A percentile compares a stretch with the other conserved stretches of the same genome.
Conservation (phyloP, 2,888 invertebrate species). For the Acleris literana region DNA sequence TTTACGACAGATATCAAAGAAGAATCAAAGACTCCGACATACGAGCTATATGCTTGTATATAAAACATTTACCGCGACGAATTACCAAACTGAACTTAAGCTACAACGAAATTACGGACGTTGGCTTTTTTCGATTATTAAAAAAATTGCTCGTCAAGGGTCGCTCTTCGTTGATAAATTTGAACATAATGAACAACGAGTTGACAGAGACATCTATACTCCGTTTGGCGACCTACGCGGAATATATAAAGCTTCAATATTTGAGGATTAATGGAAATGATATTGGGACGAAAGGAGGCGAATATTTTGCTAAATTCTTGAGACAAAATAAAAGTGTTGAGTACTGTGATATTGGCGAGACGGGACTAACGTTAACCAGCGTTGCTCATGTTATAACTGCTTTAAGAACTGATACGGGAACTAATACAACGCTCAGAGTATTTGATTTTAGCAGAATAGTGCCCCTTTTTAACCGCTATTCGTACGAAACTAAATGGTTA, state of each 20-base stretch:
- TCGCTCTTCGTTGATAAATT: slow-evolving; percentile 73
- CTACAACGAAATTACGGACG: slow-evolving; percentile 83
- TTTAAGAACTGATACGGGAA: slow-evolving; percentile 67
- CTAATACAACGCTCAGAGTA: slow-evolving; percentile 62
- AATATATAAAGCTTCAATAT: slow-evolving; percentile 71
- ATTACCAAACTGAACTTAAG: slow-evolving; percentile 80
- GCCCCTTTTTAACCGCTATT: slow-evolving; percentile 67
- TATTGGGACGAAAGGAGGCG: slow-evolving; percentile 80
- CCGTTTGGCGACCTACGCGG: slow-evolving; percentile 62
- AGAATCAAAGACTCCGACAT: slow-evolving; percentile 79
- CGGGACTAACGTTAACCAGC: slow-evolving; percentile 81
- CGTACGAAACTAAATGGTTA: slow-evolving; percentile 74
- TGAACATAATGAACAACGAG: slow-evolving; percentile 84
- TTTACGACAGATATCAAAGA: slow-evolving; percentile 68
- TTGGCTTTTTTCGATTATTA: slow-evolving; percentile 70
- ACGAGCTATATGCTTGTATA: slow-evolving; percentile 73
- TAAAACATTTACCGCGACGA: slow-evolving; percentile 65
- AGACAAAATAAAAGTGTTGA: slow-evolving; percentile 70
- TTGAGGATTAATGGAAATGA: slow-evolving; percentile 84
- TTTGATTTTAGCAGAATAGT: slow-evolving; percentile 69
- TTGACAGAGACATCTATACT: slow-evolving; percentile 71
- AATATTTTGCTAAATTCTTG: slow-evolving; percentile 77
- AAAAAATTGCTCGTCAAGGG: slow-evolving; percentile 70
- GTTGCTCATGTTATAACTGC: slow-evolving; percentile 80
- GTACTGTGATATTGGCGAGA: slow-evolving; percentile 83